Evolutionary conservation across 2,797 vertebrate genomes (phyloP).

Genomic region (Tokudaia tokunoshimensis): DNA sequence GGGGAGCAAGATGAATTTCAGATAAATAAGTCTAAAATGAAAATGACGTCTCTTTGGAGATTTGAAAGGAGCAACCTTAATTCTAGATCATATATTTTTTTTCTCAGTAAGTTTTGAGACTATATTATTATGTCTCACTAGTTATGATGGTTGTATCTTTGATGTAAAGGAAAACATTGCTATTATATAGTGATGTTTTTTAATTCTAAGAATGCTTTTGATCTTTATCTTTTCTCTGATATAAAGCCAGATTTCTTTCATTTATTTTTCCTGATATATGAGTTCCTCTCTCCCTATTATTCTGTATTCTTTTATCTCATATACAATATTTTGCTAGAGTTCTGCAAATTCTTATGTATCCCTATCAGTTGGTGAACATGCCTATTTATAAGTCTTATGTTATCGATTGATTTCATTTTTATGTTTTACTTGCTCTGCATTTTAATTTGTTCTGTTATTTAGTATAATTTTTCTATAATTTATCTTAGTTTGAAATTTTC

Average conservation of each 20-base stretch:
- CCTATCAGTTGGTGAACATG: neutral
- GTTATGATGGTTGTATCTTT: neutral
- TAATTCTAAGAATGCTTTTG: constrained; percentile 5
- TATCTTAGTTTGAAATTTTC: neutral
- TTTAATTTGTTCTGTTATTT: neutral
- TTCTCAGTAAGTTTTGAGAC: constrained; percentile 12
- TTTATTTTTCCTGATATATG: neutral
- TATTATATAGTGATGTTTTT: neutral
- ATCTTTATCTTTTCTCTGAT: neutral
- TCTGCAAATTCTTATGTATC: neutral
- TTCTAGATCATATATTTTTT: neutral
- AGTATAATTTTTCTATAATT: neutral
- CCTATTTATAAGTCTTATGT: neutral
- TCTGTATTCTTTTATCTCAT: neutral
- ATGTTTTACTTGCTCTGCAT: neutral
- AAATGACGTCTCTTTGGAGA: neutral
- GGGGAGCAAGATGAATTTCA: no score
- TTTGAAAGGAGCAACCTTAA: neutral
- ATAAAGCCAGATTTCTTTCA: constrained; percentile 3
- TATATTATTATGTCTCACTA: neutral
- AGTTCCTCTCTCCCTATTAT: neutral
- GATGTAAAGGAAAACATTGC: constrained; percentile 4
- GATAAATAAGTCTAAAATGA: neutral
- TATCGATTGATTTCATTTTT: constrained; percentile 43
- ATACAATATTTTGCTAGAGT: neutral